Evolutionary conservation across 2,113 vertebrate genomes (phyloP).

Genomic region (Ahaetulla prasina): DNA sequence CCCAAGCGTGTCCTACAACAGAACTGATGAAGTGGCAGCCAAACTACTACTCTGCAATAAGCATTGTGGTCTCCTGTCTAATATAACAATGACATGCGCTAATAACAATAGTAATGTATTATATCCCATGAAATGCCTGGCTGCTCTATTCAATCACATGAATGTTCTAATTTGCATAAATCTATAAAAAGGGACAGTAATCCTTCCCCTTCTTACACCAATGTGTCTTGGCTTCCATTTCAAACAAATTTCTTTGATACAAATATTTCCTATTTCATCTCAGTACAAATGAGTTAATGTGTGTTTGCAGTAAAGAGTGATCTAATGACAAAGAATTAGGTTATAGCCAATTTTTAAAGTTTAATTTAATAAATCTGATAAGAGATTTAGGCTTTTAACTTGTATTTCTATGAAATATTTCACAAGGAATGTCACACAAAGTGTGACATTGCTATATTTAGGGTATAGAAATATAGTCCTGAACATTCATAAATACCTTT

Average conservation of each 20-base stretch:
- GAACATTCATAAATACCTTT: neutral
- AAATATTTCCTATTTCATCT: neutral
- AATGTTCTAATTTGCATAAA: too few species aligned
- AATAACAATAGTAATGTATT: neutral
- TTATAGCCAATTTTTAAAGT: neutral
- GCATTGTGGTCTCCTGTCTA: too few species aligned
- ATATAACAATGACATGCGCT: too few species aligned
- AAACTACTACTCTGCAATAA: too few species aligned
- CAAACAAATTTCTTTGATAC: too few species aligned
- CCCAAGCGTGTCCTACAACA: too few species aligned
- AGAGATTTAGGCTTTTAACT: neutral
- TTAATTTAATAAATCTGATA: neutral
- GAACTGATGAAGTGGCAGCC: too few species aligned
- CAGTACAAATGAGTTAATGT: neutral
- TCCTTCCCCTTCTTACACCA: too few species aligned
- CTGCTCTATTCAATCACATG: too few species aligned
- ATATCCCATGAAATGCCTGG: too few species aligned
- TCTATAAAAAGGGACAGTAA: too few species aligned
- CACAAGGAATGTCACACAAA: neutral
- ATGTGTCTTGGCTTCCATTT: too few species aligned
- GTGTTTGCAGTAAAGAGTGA: neutral
- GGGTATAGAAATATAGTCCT: neutral
- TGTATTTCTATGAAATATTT: neutral
- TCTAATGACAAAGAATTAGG: neutral
- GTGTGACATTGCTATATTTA: neutral